Percentiles rank a stretch among this genome's conserved stretches.
Conservation (phyloP, 2,113 vertebrate genomes). For the human region GRCh38 chr16:73504001-73504500, state of each 20-base stretch:
- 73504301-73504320: background rate
- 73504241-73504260: background rate
- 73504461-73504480: constrained; percentile 55
- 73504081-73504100: constrained; percentile 27
- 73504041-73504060: constrained; percentile 38
- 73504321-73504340: background rate
- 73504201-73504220: background rate
- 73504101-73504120: background rate
- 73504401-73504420: background rate
- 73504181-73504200: background rate
- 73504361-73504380: background rate
- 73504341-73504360: background rate
- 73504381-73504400: background rate
- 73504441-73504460: constrained; percentile 47
- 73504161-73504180: background rate
- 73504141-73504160: background rate
- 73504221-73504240: background rate
- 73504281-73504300: constrained; percentile 23
- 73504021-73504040: constrained; percentile 23
- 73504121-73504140: background rate
- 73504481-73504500: constrained; percentile 63
- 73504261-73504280: background rate
- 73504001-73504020: background rate
- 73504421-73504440: background rate
- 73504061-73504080: constrained; percentile 15